phyloP scores from a whole-genome alignment of 1,140 invertebrate species.

The Popillia japonica region DNA sequence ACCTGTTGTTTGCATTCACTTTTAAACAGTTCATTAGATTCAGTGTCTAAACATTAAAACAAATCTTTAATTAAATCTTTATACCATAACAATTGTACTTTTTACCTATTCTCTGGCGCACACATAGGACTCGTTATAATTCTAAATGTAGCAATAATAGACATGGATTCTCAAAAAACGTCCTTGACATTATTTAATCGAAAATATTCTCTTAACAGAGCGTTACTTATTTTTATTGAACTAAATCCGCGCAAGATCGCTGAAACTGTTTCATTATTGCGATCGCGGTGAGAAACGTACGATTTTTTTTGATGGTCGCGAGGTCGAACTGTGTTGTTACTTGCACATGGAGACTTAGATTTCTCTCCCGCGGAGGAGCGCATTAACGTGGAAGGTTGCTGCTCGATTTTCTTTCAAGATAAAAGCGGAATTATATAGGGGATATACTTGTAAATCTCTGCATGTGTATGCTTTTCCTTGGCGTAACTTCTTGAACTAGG shows the following conservation, averaged over 20 bases:
- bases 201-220: background rate
- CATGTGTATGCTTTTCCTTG: background rate
- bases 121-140: background rate
- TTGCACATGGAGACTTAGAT: background rate
- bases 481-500: background rate
- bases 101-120: background rate
- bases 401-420: background rate
- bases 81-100: too few relatives aligned
- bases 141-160: background rate
- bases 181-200: conserved; percentile 5
- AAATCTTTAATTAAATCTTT: background rate
- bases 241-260: background rate
- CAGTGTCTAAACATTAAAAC: background rate
- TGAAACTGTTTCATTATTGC: background rate
- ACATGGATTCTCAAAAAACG: background rate
- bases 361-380: background rate
- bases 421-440: background rate
- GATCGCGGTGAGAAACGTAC: background rate
- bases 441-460: background rate
- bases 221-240: background rate
- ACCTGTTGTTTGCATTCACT: background rate
- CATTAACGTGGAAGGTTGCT: background rate
- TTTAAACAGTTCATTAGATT: background rate
- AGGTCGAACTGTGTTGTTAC: conserved; percentile 5
- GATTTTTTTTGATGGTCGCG: background rate